Evolutionary conservation across 2,888 invertebrate species (phyloP), one percentile per base, ranked within the genome.

Genomic region (Ernsta delagoae): DNA sequence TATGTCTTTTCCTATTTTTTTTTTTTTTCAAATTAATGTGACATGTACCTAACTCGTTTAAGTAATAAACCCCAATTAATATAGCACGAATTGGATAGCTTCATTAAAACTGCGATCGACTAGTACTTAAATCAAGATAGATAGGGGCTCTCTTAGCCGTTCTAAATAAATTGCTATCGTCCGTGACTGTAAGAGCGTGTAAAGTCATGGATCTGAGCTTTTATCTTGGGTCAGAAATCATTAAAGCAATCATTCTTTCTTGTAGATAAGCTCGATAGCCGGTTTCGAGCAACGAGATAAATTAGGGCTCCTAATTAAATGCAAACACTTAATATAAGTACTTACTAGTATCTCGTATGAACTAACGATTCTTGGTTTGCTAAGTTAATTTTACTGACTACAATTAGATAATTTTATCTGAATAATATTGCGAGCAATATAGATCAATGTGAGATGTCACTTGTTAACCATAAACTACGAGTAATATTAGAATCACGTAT

Each of bases 241-340:
- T 54, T 54, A 67, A 61, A 54, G 67, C 61, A 67, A 67, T 67
- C 61, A 67, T 61, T 67, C 67, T 61, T 67, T 67, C 67, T 56
- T 34, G 45, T 48, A 67, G 61, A 67, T 67, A 56, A 61, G 45
- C 16, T 12, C 59, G 65, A 65, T 61, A 61, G 43, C 59, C 12
- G 59, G 59, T 59, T 54, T 56, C 45, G 7, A 61, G 56, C 67
- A 56, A 56, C 45, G 67, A 45, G 54, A 56, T 67, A 67, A 53
- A 61, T 67, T 54, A 67, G 56, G 45, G 36, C 56, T 45, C 61
- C 56, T 61, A 66, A 67, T 61, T 67, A 61, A 61, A 61, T 8
- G 16, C 16, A 54, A 66, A 60, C 56, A 61, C 16, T 61, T 4
- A 34, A 60, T 66, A 59, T n/a, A n/a, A n/a, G n/a, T 24, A 24